Conservation (phyloP, 2,797 vertebrate genomes). For the Macroramphosus scolopax region DNA sequence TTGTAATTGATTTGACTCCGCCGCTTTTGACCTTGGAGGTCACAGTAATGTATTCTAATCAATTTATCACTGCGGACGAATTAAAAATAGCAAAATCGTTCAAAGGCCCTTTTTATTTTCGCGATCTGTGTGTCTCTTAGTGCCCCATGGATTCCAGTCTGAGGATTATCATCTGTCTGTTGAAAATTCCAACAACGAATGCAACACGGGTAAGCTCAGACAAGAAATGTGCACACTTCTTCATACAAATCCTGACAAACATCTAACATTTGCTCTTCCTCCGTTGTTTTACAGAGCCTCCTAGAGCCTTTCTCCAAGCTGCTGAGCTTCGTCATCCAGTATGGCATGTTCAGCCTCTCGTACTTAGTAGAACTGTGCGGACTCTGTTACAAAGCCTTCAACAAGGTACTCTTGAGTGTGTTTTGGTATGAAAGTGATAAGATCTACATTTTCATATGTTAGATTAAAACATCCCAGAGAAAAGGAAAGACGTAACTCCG, state of each 20-base stretch:
- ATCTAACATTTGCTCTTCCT: conserved; percentile 8
- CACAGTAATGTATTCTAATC: conserved; percentile 36
- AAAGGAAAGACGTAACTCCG: no score
- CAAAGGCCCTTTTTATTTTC: conserved; percentile 1
- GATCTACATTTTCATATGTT: not conserved
- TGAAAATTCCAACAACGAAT: conserved; percentile 96
- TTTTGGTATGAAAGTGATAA: conserved; percentile 1
- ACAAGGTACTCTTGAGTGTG: conserved; percentile 82
- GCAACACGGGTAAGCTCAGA: conserved; percentile 87
- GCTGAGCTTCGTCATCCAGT: conserved; percentile 97
- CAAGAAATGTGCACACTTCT: conserved; percentile 6
- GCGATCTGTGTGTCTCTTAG: conserved; percentile 66
- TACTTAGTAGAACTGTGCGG: conserved; percentile 96
- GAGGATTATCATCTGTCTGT: conserved; percentile 96
- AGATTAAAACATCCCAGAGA: conserved; percentile 2
- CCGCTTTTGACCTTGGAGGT: conserved; percentile 61
- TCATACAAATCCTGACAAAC: conserved; percentile 8
- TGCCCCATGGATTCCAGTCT: conserved; percentile 96
- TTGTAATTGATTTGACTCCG: conserved; percentile 60
- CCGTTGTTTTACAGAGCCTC: conserved; percentile 82
- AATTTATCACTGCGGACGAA: conserved; percentile 20
- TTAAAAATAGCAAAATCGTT: conserved; percentile 5
- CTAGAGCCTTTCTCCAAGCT: conserved; percentile 97
- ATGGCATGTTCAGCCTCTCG: conserved; percentile 91
- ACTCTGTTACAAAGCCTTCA: conserved; percentile 95